phyloP scores from a whole-genome alignment of 2,888 invertebrate species.

The Endomychus coccineus region DNA sequence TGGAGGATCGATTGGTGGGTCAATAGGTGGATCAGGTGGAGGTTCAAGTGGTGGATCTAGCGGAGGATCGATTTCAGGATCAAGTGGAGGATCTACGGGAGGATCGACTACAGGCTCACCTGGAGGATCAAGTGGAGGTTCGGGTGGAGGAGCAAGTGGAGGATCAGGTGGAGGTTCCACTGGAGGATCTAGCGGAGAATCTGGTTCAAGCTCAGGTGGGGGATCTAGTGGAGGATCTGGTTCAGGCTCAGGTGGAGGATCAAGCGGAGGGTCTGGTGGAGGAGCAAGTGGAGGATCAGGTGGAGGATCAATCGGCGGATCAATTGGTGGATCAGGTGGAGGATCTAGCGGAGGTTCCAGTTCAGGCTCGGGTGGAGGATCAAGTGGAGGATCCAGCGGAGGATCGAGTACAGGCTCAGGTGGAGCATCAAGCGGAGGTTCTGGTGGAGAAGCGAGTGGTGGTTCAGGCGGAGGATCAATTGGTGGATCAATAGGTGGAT shows the following conservation, averaged over 20 bases:
- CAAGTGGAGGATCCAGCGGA: too few relatives aligned
- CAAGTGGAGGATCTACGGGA: background rate
- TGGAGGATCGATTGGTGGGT: too few relatives aligned
- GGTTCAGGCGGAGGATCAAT: constrained; percentile 4
- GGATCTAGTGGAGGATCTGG: background rate
- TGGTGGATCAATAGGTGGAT: background rate
- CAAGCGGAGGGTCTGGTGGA: background rate
- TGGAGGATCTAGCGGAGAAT: background rate
- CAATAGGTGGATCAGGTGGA: background rate
- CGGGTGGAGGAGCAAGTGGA: background rate
- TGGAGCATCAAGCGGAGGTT: background rate
- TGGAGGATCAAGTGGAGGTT: background rate
- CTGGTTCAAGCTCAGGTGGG: too few relatives aligned
- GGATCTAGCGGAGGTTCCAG: too few relatives aligned
- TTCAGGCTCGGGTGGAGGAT: too few relatives aligned
- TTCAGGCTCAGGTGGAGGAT: background rate
- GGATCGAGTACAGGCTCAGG: constrained; percentile 1
- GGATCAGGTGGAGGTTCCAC: too few relatives aligned
- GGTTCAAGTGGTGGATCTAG: background rate
- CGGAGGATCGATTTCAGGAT: background rate
- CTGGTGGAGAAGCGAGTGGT: background rate
- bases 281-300: background rate
- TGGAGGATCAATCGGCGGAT: constrained; percentile 3
- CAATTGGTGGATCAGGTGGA: background rate
- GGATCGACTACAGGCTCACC: background rate